Conservation (phyloP, 2,888 invertebrate genomes). For the Dendrolimus pini region DNA sequence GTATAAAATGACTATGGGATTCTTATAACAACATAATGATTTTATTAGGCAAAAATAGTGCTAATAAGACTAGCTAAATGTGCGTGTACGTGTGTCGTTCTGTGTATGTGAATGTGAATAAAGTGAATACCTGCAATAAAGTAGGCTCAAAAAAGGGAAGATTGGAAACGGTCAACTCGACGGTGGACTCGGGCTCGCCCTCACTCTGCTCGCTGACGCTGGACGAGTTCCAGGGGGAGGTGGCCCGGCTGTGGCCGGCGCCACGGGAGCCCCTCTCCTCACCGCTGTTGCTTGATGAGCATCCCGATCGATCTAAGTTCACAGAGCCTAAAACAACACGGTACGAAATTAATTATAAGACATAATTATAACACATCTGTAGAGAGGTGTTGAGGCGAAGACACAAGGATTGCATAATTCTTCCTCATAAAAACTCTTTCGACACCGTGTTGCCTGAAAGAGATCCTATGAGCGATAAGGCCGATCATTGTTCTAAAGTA, state of each 20-base stretch:
- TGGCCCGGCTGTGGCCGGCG: conserved; percentile 40
- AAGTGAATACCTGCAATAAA: conserved; percentile 39
- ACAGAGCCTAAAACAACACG: conserved; percentile 36
- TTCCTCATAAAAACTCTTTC: not conserved
- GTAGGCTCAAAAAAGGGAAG: conserved; percentile 54
- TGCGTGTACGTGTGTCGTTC: no score
- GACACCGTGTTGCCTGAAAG: not conserved
- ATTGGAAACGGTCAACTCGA: conserved; percentile 62
- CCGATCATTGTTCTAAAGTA: no score
- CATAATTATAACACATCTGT: no score
- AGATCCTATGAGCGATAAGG: no score
- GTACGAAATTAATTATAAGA: not conserved
- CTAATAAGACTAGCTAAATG: no score
- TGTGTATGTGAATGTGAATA: no score
- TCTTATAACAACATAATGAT: no score
- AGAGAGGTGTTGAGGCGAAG: no score
- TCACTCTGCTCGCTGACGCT: conserved; percentile 64
- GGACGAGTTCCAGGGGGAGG: conserved; percentile 67
- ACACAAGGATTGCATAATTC: no score
- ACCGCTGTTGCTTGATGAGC: conserved; percentile 61
- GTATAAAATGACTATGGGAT: no score
- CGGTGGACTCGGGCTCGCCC: conserved; percentile 35
- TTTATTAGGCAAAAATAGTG: no score
- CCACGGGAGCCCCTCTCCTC: conserved; percentile 47
- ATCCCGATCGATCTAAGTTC: conserved; percentile 56